A percentile compares a stretch with the other conserved stretches of the same genome.
Conservation (phyloP, 2,888 invertebrate genomes). For the Meiosimyza decipiens region DNA sequence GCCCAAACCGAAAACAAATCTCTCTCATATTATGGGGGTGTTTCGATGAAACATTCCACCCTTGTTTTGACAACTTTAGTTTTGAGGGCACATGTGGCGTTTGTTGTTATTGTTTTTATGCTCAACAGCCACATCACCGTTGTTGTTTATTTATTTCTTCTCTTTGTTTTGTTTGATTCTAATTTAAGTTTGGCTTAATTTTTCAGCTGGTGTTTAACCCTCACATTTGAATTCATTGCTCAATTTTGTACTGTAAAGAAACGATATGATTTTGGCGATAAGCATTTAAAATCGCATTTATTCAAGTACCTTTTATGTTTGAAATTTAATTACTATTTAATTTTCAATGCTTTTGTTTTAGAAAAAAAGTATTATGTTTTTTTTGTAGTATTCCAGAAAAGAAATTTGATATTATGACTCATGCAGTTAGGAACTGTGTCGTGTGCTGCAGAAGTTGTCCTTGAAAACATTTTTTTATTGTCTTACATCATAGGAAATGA, state of each 20-base stretch:
- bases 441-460: conserved; percentile 1
- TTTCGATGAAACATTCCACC: neutral
- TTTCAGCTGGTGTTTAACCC: conserved; percentile 21
- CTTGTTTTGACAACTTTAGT: conserved; percentile 29
- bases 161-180: conserved; percentile 11
- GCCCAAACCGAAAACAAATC: neutral
- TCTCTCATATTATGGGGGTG: conserved; percentile 4
- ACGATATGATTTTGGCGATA: neutral
- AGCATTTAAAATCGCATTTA: neutral
- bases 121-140: conserved; percentile 10
- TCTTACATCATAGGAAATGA: no score
- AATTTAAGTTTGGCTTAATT: neutral
- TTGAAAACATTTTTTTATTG: neutral
- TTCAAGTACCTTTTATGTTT: neutral
- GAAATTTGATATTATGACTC: neutral
- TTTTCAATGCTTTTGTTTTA: neutral
- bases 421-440: neutral
- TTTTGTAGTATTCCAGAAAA: neutral
- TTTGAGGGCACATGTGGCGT: conserved; percentile 28
- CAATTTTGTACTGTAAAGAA: neutral
- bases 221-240: neutral
- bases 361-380: neutral
- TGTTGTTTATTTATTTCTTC: conserved; percentile 3
- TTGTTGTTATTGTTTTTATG: conserved; percentile 13
- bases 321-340: neutral